Evolutionary conservation across 35 echinoderm and acorn worm species (phyloP), one percentile per base, ranked within the genome.

Genomic region (Hemicentrotus pulcherrimus): DNA sequence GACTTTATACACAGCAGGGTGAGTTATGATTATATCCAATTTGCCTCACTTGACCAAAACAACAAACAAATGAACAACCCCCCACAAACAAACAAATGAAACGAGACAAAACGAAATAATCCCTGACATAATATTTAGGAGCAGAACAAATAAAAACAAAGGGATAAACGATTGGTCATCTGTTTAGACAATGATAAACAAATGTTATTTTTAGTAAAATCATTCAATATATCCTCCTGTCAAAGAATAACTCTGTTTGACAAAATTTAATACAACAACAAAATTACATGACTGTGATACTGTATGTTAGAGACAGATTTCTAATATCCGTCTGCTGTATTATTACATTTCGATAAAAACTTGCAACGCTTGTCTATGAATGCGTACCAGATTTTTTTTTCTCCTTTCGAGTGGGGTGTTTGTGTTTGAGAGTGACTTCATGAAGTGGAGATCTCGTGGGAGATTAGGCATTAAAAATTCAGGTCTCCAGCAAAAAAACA

Each of bases 1-100:
- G 95, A 95, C 48, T 61, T 95, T 35, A 92, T 95, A 18, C 91
- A 93, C n/a, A 93, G 91, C 48, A 93, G 91, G 91, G 91, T 93
- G 48, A 93, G 91, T 93, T 31, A 87, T 35, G 0, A 87, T 19
- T 19, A 87, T 19, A 9, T 31, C 16, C 52, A 4, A 85, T 85
- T 85, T 85, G 15, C 70, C 70, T 85, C 30, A 16, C 70, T 85
- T 85, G 2, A 41, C 50, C 50, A 55, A 55, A 10, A 55, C 10
- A 55, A 50, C 50, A 55, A 55, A 15, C 15, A 55, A 55, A 55
- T 2, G 15, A 55, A 55, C 7, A 55, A 70, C 61, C 18, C 2
- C 5, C 0, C 1, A 71, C 24, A 71, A 78, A 78, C 7, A 78
- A 78, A 78, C 18, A 78, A 28, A 78, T n/a, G 5, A 78, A 78